Evolutionary conservation across 1,140 invertebrate species (phyloP), one percentile per base, ranked within the genome.

Genomic region (Nasonia longicornis): DNA sequence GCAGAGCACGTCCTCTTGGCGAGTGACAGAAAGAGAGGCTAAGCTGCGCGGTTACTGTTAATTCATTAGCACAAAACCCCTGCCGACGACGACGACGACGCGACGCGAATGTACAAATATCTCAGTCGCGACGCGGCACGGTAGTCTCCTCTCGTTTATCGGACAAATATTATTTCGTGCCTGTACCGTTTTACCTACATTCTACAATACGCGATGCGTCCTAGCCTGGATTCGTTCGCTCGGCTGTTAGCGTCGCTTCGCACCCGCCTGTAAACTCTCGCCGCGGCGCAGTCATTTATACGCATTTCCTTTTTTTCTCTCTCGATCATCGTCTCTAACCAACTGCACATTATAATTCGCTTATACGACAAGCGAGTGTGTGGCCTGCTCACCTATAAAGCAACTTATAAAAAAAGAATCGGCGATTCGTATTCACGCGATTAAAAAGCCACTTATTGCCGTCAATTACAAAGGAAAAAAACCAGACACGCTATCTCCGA

Each of bases 131-230:
- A 0, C 42, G 42, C 26, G 8, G 10, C 12, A 52, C 48, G 16
- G 52, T 58, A 58, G 52, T 58, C 16, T 16, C 31, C 42, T 72
- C 48, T 64, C 83, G 82, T 66, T 86, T 86, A 85, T 85, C 83
- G 77, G 64, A 70, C 74, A 85, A 86, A 86, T 83, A 84, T 79
- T 80, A 84, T 82, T 81, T 72, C 75, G 66, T 31, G 66, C 7
- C 2, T 74, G 86, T 86, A 85, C 85, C 85, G 86, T 86, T 86
- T 86, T 84, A 85, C 66, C 14, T 42, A 83, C 72, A 77, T 81
- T 79, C 72, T 63, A 80, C 77, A 38, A 42, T 69, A 22, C 66
- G 74, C 67, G 74, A 83, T 77, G 71, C 67, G 71, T 70, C 48
- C 82, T 79, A 81, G 80, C 71, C 75, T 77, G 48, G 48, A 31